Evolutionary conservation across 2,888 invertebrate species (phyloP).

Genomic region (Heteromurus nitidus): DNA sequence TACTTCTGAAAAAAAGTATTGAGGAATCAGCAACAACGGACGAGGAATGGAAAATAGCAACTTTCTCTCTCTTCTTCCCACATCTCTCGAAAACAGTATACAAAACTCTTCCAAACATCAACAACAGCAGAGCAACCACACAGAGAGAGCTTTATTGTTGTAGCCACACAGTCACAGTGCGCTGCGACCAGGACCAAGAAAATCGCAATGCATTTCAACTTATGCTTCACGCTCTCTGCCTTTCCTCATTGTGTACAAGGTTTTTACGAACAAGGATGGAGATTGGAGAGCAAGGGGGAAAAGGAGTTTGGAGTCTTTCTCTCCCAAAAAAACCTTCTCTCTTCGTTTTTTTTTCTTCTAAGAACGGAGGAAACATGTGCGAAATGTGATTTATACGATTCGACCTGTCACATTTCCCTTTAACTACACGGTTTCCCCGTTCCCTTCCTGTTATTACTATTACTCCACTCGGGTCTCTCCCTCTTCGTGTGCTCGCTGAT

Average conservation of each 20-base stretch:
- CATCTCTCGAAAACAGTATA: not conserved
- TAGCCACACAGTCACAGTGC: not conserved
- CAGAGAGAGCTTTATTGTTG: not conserved
- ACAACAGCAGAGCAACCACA: not conserved
- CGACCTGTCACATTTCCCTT: slow-evolving; percentile 71
- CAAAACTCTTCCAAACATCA: not conserved
- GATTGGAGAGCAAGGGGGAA: not conserved
- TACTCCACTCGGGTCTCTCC: slow-evolving; percentile 32
- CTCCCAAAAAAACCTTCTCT: not conserved
- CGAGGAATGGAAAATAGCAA: not conserved
- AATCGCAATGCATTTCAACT: slow-evolving; percentile 13
- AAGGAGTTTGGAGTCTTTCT: too few species aligned
- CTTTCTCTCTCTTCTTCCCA: not conserved
- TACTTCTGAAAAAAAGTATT: not conserved
- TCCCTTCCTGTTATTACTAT: slow-evolving; percentile 61
- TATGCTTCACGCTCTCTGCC: slow-evolving; percentile 8
- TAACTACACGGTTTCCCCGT: slow-evolving; percentile 67
- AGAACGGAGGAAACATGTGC: slow-evolving; percentile 70
- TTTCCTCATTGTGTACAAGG: not conserved
- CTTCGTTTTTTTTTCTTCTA: slow-evolving; percentile 4
- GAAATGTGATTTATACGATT: slow-evolving; percentile 72
- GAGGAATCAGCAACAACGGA: not conserved
- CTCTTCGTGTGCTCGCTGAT: slow-evolving; percentile 36
- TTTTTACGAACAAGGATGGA: not conserved
- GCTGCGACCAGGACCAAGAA: not conserved